phyloP scores from a whole-genome alignment of 2,797 vertebrate species.

The Alfaro cultratus region DNA sequence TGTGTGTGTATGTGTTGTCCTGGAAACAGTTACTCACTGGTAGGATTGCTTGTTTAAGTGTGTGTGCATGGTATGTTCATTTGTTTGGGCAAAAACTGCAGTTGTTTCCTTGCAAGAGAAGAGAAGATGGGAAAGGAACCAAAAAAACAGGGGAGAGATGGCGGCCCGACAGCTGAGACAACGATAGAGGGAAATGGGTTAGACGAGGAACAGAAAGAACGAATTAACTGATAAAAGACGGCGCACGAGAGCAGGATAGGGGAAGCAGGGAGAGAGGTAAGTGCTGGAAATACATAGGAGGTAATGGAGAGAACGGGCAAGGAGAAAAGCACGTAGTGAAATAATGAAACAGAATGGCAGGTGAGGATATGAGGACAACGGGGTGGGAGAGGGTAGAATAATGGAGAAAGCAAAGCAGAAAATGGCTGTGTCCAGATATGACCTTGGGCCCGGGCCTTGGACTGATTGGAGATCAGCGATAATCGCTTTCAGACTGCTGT shows the following conservation, averaged over 20 bases:
- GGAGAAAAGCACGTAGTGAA: slow-evolving; percentile 33
- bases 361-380: slow-evolving; percentile 46
- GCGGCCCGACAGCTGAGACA: slow-evolving; percentile 54
- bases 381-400: slow-evolving; percentile 35
- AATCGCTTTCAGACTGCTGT: slow-evolving; percentile 64
- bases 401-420: slow-evolving; percentile 41
- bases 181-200: slow-evolving; percentile 72
- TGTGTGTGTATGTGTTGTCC: slow-evolving; percentile 4
- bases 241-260: slow-evolving; percentile 56
- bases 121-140: slow-evolving; percentile 51
- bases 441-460: slow-evolving; percentile 70
- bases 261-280: slow-evolving; percentile 1
- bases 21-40: slow-evolving; percentile 34
- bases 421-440: slow-evolving; percentile 60
- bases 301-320: slow-evolving; percentile 24
- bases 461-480: slow-evolving; percentile 76
- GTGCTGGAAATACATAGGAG: slow-evolving; percentile 31
- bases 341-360: slow-evolving; percentile 38
- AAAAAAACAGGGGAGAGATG: slow-evolving; percentile 49
- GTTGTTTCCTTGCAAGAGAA: slow-evolving; percentile 31
- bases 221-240: slow-evolving; percentile 78
- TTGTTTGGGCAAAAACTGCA: slow-evolving; percentile 35
- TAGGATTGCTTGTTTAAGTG: slow-evolving; percentile 12
- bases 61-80: slow-evolving; percentile 4
- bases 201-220: slow-evolving; percentile 65